Percentiles rank a stretch among this genome's conserved stretches.
Evolutionary conservation across 2,888 invertebrate species (phyloP).

Genomic region (Drosophila macrospina): DNA sequence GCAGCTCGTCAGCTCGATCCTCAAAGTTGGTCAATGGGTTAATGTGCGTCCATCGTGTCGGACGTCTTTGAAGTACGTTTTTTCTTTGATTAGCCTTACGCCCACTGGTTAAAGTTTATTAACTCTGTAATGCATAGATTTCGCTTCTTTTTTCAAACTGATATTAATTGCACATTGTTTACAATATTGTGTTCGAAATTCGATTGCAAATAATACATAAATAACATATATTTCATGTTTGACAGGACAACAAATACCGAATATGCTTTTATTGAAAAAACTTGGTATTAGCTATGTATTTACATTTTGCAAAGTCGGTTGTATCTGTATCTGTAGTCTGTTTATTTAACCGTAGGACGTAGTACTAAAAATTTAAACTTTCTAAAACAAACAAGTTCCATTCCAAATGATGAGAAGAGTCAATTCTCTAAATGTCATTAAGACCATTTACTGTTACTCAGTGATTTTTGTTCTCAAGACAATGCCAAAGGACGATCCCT

Average conservation of each 20-base stretch:
- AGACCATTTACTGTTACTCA: background rate
- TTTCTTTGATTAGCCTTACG: slow-evolving; percentile 6
- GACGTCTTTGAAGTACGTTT: slow-evolving; percentile 43
- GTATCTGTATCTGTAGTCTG: slow-evolving; percentile 1
- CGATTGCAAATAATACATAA: background rate
- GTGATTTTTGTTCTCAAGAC: slow-evolving; percentile 15
- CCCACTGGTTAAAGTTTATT: slow-evolving; percentile 32
- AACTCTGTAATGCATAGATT: slow-evolving; percentile 30
- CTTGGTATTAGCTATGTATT: background rate
- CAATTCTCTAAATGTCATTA: background rate
- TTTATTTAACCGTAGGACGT: background rate
- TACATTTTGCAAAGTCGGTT: background rate
- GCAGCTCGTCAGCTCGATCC: slow-evolving; percentile 53
- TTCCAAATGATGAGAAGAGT: background rate
- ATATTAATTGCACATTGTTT: no score
- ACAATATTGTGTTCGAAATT: background rate
- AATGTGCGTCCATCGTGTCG: slow-evolving; percentile 60
- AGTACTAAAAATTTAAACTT: background rate
- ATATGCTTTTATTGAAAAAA: background rate
- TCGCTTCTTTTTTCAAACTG: background rate
- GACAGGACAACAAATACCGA: slow-evolving; percentile 1
- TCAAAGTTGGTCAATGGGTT: slow-evolving; percentile 76
- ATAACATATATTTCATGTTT: background rate
- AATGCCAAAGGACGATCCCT: slow-evolving; percentile 17
- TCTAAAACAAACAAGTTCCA: no score